Evolutionary conservation across 2,113 vertebrate species (phyloP).

Genomic region (Actenoides lindsayi): DNA sequence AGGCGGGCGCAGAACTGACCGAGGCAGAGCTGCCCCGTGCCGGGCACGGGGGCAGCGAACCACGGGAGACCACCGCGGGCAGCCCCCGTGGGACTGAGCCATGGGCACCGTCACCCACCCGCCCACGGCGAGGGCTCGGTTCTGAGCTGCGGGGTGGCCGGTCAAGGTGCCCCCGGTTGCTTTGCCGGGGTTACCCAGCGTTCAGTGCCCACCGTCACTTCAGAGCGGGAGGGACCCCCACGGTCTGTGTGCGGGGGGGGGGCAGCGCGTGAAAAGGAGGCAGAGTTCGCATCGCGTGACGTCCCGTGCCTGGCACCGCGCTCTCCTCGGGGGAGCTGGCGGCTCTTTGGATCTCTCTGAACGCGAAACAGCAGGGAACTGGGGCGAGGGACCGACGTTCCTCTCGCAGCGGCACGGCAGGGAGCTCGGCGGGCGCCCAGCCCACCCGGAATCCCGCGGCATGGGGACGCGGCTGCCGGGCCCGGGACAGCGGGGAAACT

Average conservation of each 20-base stretch:
- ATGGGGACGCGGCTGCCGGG: too few species aligned
- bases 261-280: not conserved
- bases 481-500: not conserved
- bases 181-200: too few species aligned
- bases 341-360: not conserved
- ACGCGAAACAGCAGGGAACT: not conserved
- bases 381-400: not conserved
- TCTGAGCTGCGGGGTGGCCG: too few species aligned
- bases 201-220: too few species aligned
- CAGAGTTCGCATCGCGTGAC: not conserved
- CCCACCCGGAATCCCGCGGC: not conserved
- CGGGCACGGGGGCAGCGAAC: not conserved
- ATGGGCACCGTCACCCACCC: not conserved
- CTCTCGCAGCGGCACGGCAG: not conserved
- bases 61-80: accelerated
- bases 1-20: accelerated
- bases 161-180: accelerated
- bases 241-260: not conserved
- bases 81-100: not conserved
- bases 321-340: not conserved
- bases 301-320: not conserved
- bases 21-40: not conserved
- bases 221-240: not conserved
- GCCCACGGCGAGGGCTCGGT: not conserved
- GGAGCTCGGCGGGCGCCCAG: not conserved